Percentiles rank a stretch among this genome's conserved stretches.
phyloP scores from a whole-genome alignment of 2,888 invertebrate species.

The Salticus scenicus region DNA sequence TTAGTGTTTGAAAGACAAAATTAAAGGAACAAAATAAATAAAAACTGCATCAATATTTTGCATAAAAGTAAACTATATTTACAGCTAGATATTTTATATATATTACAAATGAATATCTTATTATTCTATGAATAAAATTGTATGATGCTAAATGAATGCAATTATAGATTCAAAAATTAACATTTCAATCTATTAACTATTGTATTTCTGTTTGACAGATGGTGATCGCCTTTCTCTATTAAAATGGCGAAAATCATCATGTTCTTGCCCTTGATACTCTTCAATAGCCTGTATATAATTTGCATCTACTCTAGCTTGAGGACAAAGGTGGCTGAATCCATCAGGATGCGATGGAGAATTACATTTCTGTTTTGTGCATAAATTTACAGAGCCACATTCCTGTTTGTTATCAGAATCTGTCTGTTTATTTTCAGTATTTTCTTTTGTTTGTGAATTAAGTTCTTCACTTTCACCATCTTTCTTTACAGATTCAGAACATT shows the following conservation, averaged over 20 bases:
- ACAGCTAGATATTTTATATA: too few species aligned
- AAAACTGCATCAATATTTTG: too few species aligned
- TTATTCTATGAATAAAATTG: too few species aligned
- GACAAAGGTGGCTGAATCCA: slow-evolving; percentile 47
- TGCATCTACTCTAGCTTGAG: slow-evolving; percentile 34
- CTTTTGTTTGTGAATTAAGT: not conserved
- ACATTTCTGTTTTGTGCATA: not conserved
- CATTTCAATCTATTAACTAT: slow-evolving; percentile 39
- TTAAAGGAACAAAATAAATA: too few species aligned
- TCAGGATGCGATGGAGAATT: slow-evolving; percentile 43
- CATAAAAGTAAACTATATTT: too few species aligned
- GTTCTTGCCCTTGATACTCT: slow-evolving; percentile 37
- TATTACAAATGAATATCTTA: too few species aligned
- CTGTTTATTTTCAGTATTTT: not conserved
- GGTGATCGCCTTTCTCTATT: slow-evolving; percentile 46
- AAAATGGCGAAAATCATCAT: slow-evolving; percentile 50
- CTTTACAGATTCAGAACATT: not conserved
- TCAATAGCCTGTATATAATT: slow-evolving; percentile 28
- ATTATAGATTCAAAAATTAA: too few species aligned
- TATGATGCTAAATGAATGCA: too few species aligned
- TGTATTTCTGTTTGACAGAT: slow-evolving; percentile 64
- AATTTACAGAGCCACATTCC: not conserved
- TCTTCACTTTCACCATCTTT: not conserved
- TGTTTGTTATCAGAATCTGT: not conserved
- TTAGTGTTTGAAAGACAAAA: too few species aligned